These are phyloP conservation scores for Drosophila aldrichi DNA, from an alignment of 2,888 invertebrate genomes.

Conservation along the genomic window DNA sequence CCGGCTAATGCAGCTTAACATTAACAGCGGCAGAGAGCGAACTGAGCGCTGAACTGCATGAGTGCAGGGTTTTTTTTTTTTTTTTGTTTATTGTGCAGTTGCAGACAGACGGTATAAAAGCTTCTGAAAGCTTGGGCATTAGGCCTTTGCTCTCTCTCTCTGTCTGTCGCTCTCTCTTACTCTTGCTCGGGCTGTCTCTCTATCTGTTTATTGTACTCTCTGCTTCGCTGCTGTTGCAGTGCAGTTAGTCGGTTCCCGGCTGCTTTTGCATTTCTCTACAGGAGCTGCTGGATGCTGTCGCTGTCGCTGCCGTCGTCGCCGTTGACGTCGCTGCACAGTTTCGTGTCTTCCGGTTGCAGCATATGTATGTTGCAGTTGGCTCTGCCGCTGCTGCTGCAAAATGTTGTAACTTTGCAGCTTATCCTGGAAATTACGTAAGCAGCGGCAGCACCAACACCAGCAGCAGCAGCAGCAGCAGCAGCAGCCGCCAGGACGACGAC, in stretches of 20 bases:
- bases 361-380: conserved; percentile 61
- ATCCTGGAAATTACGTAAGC: conserved; percentile 80
- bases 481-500: conserved; percentile 65
- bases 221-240: conserved; percentile 29
- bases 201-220: conserved; percentile 10
- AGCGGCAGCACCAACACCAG: conserved; percentile 40
- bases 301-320: conserved; percentile 34
- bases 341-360: conserved; percentile 60
- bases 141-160: not conserved
- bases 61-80: conserved; percentile 16
- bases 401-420: conserved; percentile 81
- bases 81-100: conserved; percentile 22
- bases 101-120: conserved; percentile 40
- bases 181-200: not conserved
- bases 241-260: conserved; percentile 44
- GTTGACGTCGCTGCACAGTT: conserved; percentile 52
- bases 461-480: conserved; percentile 19
- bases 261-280: conserved; percentile 51
- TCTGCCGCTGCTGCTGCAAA: conserved; percentile 55
- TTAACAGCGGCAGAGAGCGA: conserved; percentile 1
- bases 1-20: conserved; percentile 40
- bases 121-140: conserved; percentile 26
- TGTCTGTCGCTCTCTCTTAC: not conserved
- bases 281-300: conserved; percentile 69
- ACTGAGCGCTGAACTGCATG: conserved; percentile 33